phyloP scores from a whole-genome alignment of 1,140 invertebrate species.

The Drosophila kepulauana region DNA sequence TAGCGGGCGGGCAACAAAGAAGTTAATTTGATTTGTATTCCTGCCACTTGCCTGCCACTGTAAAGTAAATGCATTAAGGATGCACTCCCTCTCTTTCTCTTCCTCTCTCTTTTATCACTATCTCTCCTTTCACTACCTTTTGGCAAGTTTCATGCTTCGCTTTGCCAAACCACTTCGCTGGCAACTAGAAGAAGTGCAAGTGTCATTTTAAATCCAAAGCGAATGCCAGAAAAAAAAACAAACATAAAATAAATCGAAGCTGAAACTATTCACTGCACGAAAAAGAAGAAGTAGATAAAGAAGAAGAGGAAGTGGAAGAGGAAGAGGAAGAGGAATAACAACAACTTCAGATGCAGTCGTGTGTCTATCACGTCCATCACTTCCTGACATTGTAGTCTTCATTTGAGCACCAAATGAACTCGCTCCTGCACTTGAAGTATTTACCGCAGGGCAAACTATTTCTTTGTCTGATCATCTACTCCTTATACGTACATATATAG shows the following conservation, averaged over 20 bases:
- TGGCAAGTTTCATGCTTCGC: background rate
- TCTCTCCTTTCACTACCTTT: no score
- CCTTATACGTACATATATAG: no score
- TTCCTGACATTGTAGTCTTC: slow-evolving; percentile 3
- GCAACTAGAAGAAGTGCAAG: background rate
- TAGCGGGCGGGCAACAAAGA: slow-evolving; percentile 19
- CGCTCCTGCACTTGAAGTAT: background rate
- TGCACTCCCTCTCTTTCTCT: background rate
- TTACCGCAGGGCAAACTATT: no score
- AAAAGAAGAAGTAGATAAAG: background rate
- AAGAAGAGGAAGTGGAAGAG: no score
- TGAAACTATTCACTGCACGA: background rate
- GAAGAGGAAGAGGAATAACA: no score
- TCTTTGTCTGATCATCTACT: no score
- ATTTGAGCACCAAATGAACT: background rate
- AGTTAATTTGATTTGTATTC: slow-evolving; percentile 80
- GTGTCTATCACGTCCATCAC: slow-evolving; percentile 10
- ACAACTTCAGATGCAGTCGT: background rate
- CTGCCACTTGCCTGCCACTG: slow-evolving; percentile 60
- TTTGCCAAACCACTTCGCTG: no score
- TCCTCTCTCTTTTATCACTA: background rate
- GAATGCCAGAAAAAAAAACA: background rate
- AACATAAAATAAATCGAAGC: slow-evolving; percentile 5
- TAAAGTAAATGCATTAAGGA: slow-evolving; percentile 17
- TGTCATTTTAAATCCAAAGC: slow-evolving; percentile 1